Percentiles rank a stretch among this genome's conserved stretches.
Conservation (phyloP, 2,113 vertebrate species). For the Lynx canadensis region DNA sequence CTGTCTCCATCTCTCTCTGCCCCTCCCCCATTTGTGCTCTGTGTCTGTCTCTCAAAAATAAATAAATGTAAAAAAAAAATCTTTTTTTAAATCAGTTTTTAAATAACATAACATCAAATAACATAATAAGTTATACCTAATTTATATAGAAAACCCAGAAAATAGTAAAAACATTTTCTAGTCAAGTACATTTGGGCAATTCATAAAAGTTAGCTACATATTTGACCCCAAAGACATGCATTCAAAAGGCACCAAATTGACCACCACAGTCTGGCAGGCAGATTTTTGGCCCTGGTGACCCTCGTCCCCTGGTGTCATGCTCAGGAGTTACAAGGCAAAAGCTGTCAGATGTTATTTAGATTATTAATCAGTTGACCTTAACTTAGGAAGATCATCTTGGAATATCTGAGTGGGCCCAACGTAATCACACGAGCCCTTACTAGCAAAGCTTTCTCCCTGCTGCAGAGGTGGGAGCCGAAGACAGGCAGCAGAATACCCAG, state of each 20-base stretch:
- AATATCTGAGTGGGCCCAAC: neutral
- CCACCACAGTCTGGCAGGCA: neutral
- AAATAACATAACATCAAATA: neutral
- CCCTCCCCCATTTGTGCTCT: too few species aligned
- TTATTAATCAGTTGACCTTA: neutral
- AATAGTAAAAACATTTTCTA: neutral
- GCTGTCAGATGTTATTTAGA: neutral
- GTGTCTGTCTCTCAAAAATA: too few species aligned
- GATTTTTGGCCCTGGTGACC: neutral
- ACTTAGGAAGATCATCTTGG: neutral
- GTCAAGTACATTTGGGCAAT: neutral
- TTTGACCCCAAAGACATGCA: neutral
- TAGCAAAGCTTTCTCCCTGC: neutral
- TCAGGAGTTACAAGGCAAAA: neutral
- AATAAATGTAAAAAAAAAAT: too few species aligned
- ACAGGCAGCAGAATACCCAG: too few species aligned
- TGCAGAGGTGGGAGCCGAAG: neutral
- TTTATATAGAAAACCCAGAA: neutral
- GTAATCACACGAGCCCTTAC: neutral
- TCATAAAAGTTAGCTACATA: neutral
- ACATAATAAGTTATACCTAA: neutral
- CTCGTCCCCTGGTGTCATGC: rapidly evolving
- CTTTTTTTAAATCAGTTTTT: neutral
- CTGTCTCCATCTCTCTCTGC: too few species aligned
- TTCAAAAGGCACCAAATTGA: neutral